These are phyloP conservation scores for Xylocopa sonorina DNA, from an alignment of 1,140 invertebrate genomes.

Conservation along the genomic window DNA sequence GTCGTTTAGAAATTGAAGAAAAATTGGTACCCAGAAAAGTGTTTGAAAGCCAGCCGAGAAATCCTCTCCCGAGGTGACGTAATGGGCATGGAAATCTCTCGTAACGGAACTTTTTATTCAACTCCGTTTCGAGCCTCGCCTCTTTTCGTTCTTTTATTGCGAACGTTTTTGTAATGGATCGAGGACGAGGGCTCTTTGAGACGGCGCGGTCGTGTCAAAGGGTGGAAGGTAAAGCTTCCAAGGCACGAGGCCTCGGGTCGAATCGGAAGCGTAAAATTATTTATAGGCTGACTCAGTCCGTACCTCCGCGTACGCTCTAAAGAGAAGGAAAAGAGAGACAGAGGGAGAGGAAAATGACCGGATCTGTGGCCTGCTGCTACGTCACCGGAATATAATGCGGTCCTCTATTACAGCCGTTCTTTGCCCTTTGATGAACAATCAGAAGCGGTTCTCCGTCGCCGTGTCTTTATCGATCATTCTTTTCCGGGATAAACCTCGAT, in stretches of 20 bases:
- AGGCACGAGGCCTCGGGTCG: neutral
- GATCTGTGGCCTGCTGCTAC: constrained; percentile 28
- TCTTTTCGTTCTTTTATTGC: neutral
- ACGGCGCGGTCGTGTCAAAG: neutral
- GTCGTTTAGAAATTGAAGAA: neutral
- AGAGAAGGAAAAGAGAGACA: constrained; percentile 11
- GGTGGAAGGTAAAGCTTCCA: neutral
- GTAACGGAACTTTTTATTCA: too few relatives aligned
- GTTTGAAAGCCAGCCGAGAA: neutral
- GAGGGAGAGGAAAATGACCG: constrained; percentile 42
- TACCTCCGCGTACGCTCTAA: neutral
- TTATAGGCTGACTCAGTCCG: constrained; percentile 30
- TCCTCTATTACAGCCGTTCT: constrained; percentile 36
- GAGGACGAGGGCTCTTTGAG: too few relatives aligned
- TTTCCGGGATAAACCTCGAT: neutral
- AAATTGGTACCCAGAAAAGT: neutral
- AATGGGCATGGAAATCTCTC: neutral
- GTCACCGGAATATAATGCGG: constrained; percentile 47
- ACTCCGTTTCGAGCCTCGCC: neutral
- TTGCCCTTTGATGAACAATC: constrained; percentile 35
- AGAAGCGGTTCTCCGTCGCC: constrained; percentile 15
- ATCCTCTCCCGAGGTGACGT: neutral
- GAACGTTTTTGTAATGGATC: neutral
- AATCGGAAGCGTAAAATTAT: constrained; percentile 27
- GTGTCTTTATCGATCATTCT: neutral